Evolutionary conservation across 2,888 invertebrate species (phyloP).

Genomic region (Sympetrum striolatum): DNA sequence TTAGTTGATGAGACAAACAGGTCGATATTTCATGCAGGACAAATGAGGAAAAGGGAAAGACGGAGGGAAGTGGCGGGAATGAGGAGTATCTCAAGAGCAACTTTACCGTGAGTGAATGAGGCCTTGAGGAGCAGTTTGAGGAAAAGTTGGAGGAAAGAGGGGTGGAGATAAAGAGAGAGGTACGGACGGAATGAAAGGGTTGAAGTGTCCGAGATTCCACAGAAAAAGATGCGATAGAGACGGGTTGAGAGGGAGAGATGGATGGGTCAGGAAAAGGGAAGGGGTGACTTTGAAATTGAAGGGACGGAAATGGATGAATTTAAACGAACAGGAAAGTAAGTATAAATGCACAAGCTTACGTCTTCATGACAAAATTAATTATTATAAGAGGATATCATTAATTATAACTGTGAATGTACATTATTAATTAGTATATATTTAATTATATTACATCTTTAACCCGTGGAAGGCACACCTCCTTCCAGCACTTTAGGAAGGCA

Average conservation of each 20-base stretch:
- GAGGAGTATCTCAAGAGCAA: conserved; percentile 9
- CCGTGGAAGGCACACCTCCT: too few species aligned
- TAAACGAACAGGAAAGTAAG: background rate
- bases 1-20: background rate
- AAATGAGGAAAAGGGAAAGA: background rate
- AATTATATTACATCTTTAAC: too few species aligned
- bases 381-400: too few species aligned
- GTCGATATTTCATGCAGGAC: background rate
- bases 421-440: too few species aligned
- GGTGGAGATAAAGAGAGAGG: background rate
- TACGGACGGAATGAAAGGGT: background rate
- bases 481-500: too few species aligned
- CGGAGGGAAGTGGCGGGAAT: background rate
- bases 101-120: conserved; percentile 12
- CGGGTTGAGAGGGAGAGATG: background rate
- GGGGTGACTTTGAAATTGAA: background rate
- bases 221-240: background rate
- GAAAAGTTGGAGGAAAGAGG: background rate
- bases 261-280: background rate
- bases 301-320: background rate
- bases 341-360: too few species aligned
- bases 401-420: too few species aligned
- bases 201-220: background rate
- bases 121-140: conserved; percentile 16
- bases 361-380: too few species aligned